phyloP scores from a whole-genome alignment of 2,888 invertebrate species.

The Liodrosophila aerea region DNA sequence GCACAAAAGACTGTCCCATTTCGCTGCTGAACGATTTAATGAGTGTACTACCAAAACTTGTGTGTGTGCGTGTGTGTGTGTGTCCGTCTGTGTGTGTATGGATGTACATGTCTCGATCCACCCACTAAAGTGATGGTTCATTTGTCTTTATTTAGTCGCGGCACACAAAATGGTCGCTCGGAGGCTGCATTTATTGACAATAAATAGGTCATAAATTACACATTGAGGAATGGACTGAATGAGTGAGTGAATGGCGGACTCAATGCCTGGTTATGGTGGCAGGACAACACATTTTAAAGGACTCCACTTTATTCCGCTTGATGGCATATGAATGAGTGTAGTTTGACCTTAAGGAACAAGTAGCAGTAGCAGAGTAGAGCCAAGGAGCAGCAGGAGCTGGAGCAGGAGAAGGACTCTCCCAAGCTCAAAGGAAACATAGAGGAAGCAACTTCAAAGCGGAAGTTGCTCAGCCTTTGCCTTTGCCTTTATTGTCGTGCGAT shows the following conservation, averaged over 20 bases:
- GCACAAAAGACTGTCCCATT: constrained; percentile 44
- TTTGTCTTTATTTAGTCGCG: constrained; percentile 71
- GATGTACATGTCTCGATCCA: constrained; percentile 35
- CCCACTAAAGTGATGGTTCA: constrained; percentile 66
- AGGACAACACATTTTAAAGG: constrained; percentile 20
- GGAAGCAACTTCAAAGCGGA: constrained; percentile 60
- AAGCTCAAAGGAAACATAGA: constrained; percentile 14
- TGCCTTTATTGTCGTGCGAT: constrained; percentile 24
- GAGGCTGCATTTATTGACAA: constrained; percentile 76
- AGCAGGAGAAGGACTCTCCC: too few relatives aligned
- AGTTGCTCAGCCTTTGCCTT: constrained; percentile 40
- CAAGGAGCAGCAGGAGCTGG: too few relatives aligned
- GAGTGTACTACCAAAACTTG: constrained; percentile 22
- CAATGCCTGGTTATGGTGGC: not conserved
- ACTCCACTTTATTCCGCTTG: not conserved
- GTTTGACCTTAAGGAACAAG: constrained; percentile 9
- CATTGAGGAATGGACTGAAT: constrained; percentile 12
- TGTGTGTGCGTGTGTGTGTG: constrained; percentile 10
- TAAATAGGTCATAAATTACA: constrained; percentile 71
- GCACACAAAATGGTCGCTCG: constrained; percentile 69
- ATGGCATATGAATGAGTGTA: not conserved
- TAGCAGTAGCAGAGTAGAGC: too few relatives aligned
- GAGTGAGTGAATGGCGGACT: not conserved
- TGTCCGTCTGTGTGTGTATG: not conserved
- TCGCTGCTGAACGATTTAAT: constrained; percentile 39